Conservation (phyloP, 2,113 vertebrate genomes). For the Lepus timidus region DNA sequence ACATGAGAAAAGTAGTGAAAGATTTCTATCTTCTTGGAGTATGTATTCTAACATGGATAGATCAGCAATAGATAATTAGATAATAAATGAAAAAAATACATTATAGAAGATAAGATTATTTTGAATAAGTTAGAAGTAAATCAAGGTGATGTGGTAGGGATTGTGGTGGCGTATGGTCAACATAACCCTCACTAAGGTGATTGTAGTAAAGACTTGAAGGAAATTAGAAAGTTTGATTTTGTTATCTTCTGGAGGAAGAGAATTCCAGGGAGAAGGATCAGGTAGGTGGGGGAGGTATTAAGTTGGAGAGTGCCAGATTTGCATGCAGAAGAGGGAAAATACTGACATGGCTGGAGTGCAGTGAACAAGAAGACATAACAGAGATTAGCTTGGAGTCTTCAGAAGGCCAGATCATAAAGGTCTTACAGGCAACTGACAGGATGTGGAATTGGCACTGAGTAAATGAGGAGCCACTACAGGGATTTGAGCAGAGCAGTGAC, state of each 20-base stretch:
- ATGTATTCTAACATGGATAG: neutral
- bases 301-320: neutral
- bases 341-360: fast-evolving
- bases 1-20: neutral
- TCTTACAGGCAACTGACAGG: neutral
- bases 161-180: neutral
- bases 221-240: neutral
- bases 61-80: neutral
- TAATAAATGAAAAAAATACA: neutral
- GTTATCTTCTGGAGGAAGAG: neutral
- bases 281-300: neutral
- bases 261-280: neutral
- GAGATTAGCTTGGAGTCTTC: neutral
- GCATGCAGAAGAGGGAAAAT: neutral
- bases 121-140: neutral
- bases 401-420: fast-evolving
- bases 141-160: neutral
- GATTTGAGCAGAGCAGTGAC: neutral
- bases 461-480: neutral
- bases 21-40: neutral
- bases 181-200: neutral
- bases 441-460: neutral
- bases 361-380: fast-evolving
- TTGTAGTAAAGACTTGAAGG: neutral
- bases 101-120: neutral